Evolutionary conservation across 2,888 invertebrate species (phyloP).

Genomic region (Lycophotia porphyrea): DNA sequence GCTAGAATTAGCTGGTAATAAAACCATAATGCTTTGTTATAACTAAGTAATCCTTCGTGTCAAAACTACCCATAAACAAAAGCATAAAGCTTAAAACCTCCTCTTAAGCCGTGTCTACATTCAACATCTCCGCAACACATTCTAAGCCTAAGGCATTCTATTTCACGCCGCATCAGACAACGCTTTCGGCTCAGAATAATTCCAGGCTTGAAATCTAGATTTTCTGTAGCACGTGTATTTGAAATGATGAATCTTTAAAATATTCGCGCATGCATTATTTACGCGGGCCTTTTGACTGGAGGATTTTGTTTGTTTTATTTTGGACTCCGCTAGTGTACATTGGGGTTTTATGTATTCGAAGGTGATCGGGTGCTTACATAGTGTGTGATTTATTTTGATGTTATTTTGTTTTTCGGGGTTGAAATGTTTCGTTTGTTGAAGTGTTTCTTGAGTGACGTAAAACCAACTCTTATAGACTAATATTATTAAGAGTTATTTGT

Average conservation of each 20-base stretch:
- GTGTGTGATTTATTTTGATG: slow-evolving; percentile 3
- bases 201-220: slow-evolving; percentile 30
- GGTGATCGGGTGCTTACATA: slow-evolving; percentile 8
- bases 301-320: slow-evolving; percentile 20
- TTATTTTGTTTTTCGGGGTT: background rate
- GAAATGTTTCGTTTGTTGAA: background rate
- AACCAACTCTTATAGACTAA: background rate
- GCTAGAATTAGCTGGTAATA: background rate
- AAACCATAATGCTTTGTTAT: background rate
- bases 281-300: slow-evolving; percentile 26
- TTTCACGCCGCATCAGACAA: slow-evolving; percentile 70
- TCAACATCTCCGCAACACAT: slow-evolving; percentile 18
- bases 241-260: slow-evolving; percentile 45
- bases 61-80: background rate
- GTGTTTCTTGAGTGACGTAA: background rate
- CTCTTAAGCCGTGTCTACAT: slow-evolving; percentile 12
- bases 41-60: background rate
- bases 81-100: slow-evolving; percentile 4
- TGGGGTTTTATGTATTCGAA: slow-evolving; percentile 23
- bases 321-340: slow-evolving; percentile 3
- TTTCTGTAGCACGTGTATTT: slow-evolving; percentile 10
- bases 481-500: no score
- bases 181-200: slow-evolving; percentile 54
- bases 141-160: slow-evolving; percentile 67
- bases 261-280: slow-evolving; percentile 52